These are phyloP conservation scores for Orchesellides sinensis DNA, from an alignment of 2,888 invertebrate species.

Conservation along the genomic window DNA sequence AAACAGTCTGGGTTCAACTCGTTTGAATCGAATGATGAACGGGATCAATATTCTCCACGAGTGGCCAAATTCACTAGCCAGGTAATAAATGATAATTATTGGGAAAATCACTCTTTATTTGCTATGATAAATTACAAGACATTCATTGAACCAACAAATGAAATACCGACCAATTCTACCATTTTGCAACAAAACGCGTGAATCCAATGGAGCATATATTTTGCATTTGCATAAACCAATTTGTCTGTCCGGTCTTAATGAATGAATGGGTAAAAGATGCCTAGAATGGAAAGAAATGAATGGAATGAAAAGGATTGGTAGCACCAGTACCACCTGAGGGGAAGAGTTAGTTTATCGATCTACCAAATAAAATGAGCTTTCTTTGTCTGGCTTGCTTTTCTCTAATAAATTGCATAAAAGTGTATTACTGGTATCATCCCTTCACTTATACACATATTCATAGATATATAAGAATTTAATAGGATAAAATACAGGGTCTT, in stretches of 20 bases:
- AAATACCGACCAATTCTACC: not conserved
- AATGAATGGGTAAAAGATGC: constrained; percentile 22
- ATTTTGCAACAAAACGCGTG: not conserved
- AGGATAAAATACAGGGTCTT: too few species aligned
- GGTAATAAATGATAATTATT: constrained; percentile 51
- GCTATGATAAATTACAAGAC: constrained; percentile 12
- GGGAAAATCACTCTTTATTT: too few species aligned
- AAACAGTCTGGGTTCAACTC: constrained; percentile 56
- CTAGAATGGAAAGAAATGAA: not conserved
- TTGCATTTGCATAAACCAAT: constrained; percentile 15
- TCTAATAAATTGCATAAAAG: constrained; percentile 34
- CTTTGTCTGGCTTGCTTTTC: not conserved
- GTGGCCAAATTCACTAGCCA: constrained; percentile 75
- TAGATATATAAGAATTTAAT: too few species aligned
- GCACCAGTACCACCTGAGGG: constrained; percentile 8
- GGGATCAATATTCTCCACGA: constrained; percentile 72
- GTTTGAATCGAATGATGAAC: constrained; percentile 64
- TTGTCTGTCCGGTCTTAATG: constrained; percentile 47
- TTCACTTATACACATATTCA: too few species aligned
- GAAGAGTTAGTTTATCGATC: constrained; percentile 31
- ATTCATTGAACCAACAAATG: not conserved
- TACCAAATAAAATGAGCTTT: constrained; percentile 32
- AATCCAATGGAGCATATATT: not conserved
- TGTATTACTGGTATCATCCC: too few species aligned
- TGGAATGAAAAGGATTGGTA: not conserved